These are phyloP conservation scores for Melanotaenia boesemani DNA, from an alignment of 2,797 vertebrate genomes.

Conservation along the genomic window DNA sequence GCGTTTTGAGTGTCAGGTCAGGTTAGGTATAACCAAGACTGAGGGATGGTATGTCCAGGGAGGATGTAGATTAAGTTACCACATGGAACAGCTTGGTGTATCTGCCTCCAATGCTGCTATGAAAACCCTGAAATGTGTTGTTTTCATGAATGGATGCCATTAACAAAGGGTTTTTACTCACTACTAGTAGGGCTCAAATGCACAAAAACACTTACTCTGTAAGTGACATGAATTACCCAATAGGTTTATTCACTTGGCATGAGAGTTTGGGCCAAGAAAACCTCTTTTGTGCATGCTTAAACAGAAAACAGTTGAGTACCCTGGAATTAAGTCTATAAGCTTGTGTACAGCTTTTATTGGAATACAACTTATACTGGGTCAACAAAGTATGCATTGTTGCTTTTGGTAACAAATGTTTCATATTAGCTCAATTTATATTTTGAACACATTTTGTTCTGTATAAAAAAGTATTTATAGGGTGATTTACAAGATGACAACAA, in stretches of 20 bases:
- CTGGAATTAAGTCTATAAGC: neutral
- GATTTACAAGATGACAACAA: constrained; percentile 3
- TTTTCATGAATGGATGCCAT: neutral
- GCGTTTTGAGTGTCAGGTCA: no score
- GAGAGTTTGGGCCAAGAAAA: neutral
- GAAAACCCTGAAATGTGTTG: neutral
- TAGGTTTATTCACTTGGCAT: constrained; percentile 1
- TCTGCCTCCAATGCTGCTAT: neutral
- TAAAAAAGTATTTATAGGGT: neutral
- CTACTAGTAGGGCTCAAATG: neutral
- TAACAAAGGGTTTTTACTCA: constrained; percentile 4
- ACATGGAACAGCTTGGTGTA: neutral
- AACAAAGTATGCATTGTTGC: neutral
- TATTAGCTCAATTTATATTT: neutral
- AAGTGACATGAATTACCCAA: neutral
- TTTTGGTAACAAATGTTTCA: neutral
- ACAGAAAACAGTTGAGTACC: neutral
- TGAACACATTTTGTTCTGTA: neutral
- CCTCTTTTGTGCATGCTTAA: neutral
- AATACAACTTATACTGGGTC: neutral
- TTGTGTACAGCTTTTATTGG: neutral
- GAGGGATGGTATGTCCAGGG: neutral
- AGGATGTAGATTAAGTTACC: neutral
- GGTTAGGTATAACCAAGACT: neutral
- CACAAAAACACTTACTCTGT: constrained; percentile 10